Conservation (phyloP, 2,888 invertebrate genomes). For the Dioctria rufipes region DNA sequence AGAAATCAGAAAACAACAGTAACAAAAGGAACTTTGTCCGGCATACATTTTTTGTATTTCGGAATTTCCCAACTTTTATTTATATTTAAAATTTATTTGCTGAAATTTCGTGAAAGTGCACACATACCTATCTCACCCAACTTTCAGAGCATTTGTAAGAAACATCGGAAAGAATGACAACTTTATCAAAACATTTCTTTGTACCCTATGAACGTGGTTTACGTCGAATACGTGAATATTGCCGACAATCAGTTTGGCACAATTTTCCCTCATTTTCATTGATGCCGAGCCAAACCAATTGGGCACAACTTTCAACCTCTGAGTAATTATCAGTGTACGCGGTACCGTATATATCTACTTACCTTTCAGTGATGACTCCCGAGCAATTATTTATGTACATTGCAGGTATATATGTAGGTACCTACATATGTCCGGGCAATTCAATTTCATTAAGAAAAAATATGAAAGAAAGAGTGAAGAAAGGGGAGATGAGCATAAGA, state of each 20-base stretch:
- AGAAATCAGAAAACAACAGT: too few species aligned
- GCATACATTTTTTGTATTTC: too few species aligned
- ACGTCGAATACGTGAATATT: constrained; percentile 42
- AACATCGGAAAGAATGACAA: too few species aligned
- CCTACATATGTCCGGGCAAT: too few species aligned
- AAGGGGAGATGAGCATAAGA: not conserved
- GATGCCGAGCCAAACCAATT: constrained; percentile 40
- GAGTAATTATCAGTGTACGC: not conserved
- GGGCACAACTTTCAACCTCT: constrained; percentile 45
- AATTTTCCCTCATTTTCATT: constrained; percentile 44
- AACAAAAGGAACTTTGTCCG: too few species aligned
- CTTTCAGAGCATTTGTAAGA: too few species aligned
- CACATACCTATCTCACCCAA: too few species aligned
- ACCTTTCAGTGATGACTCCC: constrained; percentile 10
- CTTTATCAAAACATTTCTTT: too few species aligned
- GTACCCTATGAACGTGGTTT: constrained; percentile 17
- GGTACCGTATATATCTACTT: not conserved
- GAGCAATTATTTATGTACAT: constrained; percentile 7
- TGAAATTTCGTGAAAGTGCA: too few species aligned
- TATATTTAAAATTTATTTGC: too few species aligned
- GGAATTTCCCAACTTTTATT: too few species aligned
- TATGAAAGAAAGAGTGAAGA: constrained; percentile 37
- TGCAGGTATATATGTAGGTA: not conserved
- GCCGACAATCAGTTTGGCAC: constrained; percentile 45
- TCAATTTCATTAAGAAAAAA: not conserved